Base-by-base conservation (phyloP, 2,113 vertebrate genomes). In the Ageneiosus marmoratus region DNA sequence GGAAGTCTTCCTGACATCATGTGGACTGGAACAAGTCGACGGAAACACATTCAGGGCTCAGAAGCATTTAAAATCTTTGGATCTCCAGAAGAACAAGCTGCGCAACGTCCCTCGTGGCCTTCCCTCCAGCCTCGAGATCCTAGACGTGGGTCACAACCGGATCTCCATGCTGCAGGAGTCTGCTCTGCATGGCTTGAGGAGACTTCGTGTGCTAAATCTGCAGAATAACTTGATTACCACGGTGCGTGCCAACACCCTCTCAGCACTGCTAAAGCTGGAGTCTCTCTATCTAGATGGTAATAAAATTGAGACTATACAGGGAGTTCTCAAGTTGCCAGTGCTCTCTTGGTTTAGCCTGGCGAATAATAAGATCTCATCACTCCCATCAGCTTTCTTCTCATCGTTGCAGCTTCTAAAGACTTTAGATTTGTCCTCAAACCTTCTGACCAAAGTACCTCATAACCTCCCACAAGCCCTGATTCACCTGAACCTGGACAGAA, bases 1-100 rank as follows among this genome's bases (percentile, higher is more conserved):
- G 91, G 95, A 96, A 75, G 87, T 96, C 78, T 88, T 93, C 60
- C 78, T 96, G 37, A 89, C 91, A 48, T 95, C 93, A 80, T 94
- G 94, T 89, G 94, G 94, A 85, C 92, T 93, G 41, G 94, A 95
- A 89, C 90, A 89, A 24, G 84, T 95, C 72, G 94, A 95, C 87
- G 89, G 88, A 34, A 92, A 92, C 18, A 92, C 93, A 56, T 95
- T 96, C 89, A 92, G 91, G 89, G 70, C 83, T 29, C 90, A 95
- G 80, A 90, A 82, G 53, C 85, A 87, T 29, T 87, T 96, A 86
- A 94, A 90, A 88, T 91, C 90, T 63, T 88, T 95, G 89, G 94
- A 96, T 90, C 90, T 96, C 73, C 94, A 93, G 90, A 96, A 95
- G 88, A 96, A 96, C 89, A 94, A 94, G 72, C 87, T 96, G 63